phyloP scores from a whole-genome alignment of 2,113 vertebrate genomes.

The Rhinopithecus roxellana region DNA sequence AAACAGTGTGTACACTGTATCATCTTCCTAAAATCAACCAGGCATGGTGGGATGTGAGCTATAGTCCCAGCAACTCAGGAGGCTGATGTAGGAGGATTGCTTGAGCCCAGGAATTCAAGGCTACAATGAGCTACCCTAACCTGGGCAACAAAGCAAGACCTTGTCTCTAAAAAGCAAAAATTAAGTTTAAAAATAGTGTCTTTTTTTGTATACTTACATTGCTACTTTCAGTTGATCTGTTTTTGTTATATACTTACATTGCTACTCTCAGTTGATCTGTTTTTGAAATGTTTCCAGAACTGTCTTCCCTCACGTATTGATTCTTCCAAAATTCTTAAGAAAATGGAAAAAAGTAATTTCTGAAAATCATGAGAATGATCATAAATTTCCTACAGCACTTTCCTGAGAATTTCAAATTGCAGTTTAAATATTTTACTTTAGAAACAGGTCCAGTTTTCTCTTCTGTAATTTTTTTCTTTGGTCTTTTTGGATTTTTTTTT shows the following conservation, averaged over 20 bases:
- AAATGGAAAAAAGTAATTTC: background rate
- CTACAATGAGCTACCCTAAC: too few relatives aligned
- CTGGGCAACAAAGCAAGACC: too few relatives aligned
- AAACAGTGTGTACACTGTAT: background rate
- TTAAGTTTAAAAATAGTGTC: background rate
- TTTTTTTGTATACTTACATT: background rate
- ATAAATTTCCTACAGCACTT: background rate
- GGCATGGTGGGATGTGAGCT: too few relatives aligned
- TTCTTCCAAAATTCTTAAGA: constrained; percentile 14
- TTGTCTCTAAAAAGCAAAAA: too few relatives aligned
- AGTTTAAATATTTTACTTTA: background rate
- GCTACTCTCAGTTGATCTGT: background rate
- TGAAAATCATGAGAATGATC: background rate
- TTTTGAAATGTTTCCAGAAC: background rate
- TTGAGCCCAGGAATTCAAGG: too few relatives aligned
- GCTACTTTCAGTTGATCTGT: background rate
- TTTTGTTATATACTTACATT: background rate
- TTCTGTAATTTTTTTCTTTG: background rate
- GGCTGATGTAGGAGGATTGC: too few relatives aligned
- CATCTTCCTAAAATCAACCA: background rate
- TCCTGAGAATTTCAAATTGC: background rate
- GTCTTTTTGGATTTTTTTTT: background rate
- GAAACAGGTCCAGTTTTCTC: background rate
- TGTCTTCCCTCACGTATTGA: background rate
- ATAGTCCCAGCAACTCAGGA: too few relatives aligned